phyloP scores from a whole-genome alignment of 2,113 vertebrate genomes.

The Hypomesus transpacificus region DNA sequence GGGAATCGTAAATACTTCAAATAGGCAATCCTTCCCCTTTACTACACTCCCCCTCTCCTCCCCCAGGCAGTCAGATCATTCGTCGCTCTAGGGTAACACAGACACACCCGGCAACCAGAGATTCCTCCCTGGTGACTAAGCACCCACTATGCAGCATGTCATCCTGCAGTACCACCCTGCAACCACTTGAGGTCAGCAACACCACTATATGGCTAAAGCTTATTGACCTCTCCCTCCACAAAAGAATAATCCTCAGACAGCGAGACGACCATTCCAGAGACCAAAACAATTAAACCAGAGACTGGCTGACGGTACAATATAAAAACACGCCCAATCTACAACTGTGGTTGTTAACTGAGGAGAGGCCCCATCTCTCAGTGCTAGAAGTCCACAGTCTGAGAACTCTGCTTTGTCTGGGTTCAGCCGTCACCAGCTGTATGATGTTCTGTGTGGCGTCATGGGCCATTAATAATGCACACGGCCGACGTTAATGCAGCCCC shows the following conservation, averaged over 20 bases:
- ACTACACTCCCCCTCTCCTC: conserved; percentile 28
- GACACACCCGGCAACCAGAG: conserved; percentile 45
- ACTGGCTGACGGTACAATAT: too few species aligned
- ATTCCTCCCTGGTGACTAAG: conserved; percentile 56
- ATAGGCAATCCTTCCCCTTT: not conserved
- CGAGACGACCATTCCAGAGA: too few species aligned
- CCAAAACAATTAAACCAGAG: too few species aligned
- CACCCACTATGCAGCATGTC: not conserved
- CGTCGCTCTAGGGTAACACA: conserved; percentile 12
- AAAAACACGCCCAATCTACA: too few species aligned
- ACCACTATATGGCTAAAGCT: not conserved
- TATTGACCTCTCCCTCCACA: too few species aligned
- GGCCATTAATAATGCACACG: conserved; percentile 39
- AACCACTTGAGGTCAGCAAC: conserved; percentile 11
- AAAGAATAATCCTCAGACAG: too few species aligned
- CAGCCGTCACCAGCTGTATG: not conserved
- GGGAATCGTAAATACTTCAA: too few species aligned
- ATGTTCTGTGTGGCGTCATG: conserved; percentile 22
- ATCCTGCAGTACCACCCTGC: not conserved
- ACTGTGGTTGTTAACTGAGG: too few species aligned
- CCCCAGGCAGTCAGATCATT: conserved; percentile 17
- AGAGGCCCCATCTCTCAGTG: too few species aligned
- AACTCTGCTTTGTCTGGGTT: too few species aligned
- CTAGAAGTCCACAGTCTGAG: too few species aligned
- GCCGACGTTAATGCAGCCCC: not conserved